Base-by-base conservation (phyloP, 92 coral and sea anemone genomes). In the Paragorgia papillata region DNA sequence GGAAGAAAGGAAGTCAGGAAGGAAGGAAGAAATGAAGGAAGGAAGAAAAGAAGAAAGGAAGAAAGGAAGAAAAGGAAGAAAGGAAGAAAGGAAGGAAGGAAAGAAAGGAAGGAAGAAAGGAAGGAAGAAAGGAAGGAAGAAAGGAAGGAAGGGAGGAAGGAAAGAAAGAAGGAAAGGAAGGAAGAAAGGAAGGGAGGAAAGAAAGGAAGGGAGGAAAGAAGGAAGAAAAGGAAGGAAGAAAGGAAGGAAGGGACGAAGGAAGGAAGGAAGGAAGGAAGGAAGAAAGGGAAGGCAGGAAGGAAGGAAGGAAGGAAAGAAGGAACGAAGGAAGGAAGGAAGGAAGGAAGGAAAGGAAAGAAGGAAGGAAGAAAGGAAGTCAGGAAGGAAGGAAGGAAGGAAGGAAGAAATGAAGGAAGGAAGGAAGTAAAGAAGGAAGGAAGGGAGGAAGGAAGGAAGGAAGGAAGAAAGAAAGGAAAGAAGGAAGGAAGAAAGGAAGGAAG, bases 401-500 rank as follows among this genome's bases (percentile, higher is more conserved):
- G n/a, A 15, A 46, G 53, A n/a, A 46, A 46, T 2, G 53, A 15
- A 15, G n/a, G 53, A 46, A 46, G 53, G 53, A 46, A 46, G 14
- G 12, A 46, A 46, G 53, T 9, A 15, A 46, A n/a, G 53, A 46
- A 46, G 2, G 53, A 15, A 46, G 53, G n/a, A 46, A 46, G 53
- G 53, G 31, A 74, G 37, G 63, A 32, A 35, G 67, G 86, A 73
- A 61, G 59, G 48, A 24, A 37, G 82, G 81, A 8, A 67, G 57
- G 31, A 69, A 80, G 82, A 73, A 61, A 44, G 75, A 61, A 51
- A 35, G 54, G 22, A 69, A 78, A 28, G 37, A 24, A 30, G 1
- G 78, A 73, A 66, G 97, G 97, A 30, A 94, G 97, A 33, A 89
- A 89, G 85, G 66, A 62, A 59, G 89, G 92, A 43, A 46, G 73